Percentiles rank a stretch among this genome's conserved stretches.
phyloP scores from a whole-genome alignment of 1,140 invertebrate species.

The Trachelipus rathkii region DNA sequence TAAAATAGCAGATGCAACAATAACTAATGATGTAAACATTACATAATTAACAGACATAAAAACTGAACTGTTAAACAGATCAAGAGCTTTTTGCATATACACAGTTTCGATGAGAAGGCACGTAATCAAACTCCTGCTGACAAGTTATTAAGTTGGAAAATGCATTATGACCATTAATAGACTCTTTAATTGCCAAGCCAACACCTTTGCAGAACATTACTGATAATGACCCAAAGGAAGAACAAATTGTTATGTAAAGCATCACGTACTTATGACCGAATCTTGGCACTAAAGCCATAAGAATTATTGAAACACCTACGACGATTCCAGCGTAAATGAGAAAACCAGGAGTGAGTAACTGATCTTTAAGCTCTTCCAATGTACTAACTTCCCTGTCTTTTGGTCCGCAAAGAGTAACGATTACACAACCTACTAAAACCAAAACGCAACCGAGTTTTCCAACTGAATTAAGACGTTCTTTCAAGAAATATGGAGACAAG shows the following conservation, averaged over 20 bases:
- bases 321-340: conserved; percentile 37
- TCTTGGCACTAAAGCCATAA: conserved; percentile 39
- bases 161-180: conserved; percentile 33
- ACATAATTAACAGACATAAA: conserved; percentile 45
- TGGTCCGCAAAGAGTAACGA: conserved; percentile 41
- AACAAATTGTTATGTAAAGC: conserved; percentile 41
- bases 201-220: conserved; percentile 45
- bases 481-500: conserved; percentile 40
- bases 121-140: conserved; percentile 31
- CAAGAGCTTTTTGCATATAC: conserved; percentile 41
- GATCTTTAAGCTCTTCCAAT: conserved; percentile 38
- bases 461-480: conserved; percentile 30
- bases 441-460: conserved; percentile 37
- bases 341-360: conserved; percentile 38
- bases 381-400: conserved; percentile 40
- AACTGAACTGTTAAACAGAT: conserved; percentile 43
- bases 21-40: conserved; percentile 40
- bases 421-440: conserved; percentile 40
- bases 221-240: conserved; percentile 39
- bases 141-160: conserved; percentile 39
- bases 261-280: conserved; percentile 40
- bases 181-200: conserved; percentile 38
- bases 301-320: conserved; percentile 31
- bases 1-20: conserved; percentile 40
- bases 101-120: conserved; percentile 40